phyloP scores from a whole-genome alignment of 2,113 vertebrate species.

The Hystrix cristata region DNA sequence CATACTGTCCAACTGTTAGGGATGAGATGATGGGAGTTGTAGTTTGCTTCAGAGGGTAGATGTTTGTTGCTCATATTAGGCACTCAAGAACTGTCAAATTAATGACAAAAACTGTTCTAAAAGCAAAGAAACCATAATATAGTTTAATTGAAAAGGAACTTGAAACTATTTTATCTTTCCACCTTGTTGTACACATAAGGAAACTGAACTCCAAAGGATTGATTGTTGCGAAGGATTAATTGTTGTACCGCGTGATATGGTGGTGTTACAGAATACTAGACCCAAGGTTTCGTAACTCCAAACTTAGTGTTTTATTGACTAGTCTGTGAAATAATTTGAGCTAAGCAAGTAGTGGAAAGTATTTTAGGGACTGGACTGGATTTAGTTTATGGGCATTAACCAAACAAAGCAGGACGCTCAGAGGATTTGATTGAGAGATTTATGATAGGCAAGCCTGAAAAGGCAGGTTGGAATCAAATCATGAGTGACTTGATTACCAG shows the following conservation, averaged over 20 bases:
- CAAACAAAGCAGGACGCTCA: not conserved
- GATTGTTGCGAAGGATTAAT: not conserved
- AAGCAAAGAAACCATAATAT: not conserved
- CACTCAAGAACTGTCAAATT: not conserved
- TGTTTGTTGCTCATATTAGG: slow-evolving; percentile 30
- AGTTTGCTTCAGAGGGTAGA: slow-evolving; percentile 1
- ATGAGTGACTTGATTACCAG: not conserved
- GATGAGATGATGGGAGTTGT: not conserved
- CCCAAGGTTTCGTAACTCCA: not conserved
- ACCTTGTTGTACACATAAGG: not conserved
- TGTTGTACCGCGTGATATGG: not conserved
- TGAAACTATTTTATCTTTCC: not conserved
- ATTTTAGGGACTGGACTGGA: slow-evolving; percentile 1
- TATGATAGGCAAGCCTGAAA: not conserved
- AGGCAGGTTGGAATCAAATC: not conserved
- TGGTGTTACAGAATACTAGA: not conserved
- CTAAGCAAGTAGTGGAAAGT: not conserved
- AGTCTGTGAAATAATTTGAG: slow-evolving; percentile 13
- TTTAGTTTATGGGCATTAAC: not conserved
- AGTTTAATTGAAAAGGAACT: not conserved
- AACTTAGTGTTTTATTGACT: not conserved
- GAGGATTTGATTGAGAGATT: slow-evolving; percentile 10
- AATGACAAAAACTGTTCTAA: not conserved
- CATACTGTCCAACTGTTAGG: slow-evolving; percentile 14
- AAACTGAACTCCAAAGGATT: not conserved